These are phyloP conservation scores for Eilema sororculum DNA, from an alignment of 2,888 invertebrate genomes.

Conservation along the genomic window DNA sequence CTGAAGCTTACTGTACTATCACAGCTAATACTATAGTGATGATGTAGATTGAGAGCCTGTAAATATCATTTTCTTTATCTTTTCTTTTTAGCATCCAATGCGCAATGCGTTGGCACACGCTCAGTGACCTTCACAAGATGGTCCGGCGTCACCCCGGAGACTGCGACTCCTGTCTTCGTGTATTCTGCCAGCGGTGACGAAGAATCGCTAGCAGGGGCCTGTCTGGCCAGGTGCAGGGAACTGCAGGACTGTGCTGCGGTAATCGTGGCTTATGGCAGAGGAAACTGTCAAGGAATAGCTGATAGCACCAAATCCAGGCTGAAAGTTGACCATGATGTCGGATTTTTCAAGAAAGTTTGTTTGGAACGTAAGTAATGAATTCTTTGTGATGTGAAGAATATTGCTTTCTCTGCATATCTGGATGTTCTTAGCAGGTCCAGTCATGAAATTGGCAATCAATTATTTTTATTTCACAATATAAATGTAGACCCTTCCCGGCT, in stretches of 20 bases:
- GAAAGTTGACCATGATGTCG: slow-evolving; percentile 85
- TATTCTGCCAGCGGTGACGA: slow-evolving; percentile 81
- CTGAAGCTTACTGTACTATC: no score
- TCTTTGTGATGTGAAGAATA: background rate
- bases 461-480: background rate
- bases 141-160: slow-evolving; percentile 76
- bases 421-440: background rate
- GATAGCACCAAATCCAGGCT: slow-evolving; percentile 58
- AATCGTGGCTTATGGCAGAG: slow-evolving; percentile 78
- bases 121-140: slow-evolving; percentile 72
- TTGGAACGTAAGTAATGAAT: slow-evolving; percentile 79
- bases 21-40: no score
- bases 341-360: slow-evolving; percentile 90
- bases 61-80: background rate
- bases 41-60: background rate
- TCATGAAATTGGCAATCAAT: background rate
- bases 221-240: slow-evolving; percentile 79
- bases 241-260: slow-evolving; percentile 81
- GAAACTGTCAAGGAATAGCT: slow-evolving; percentile 81
- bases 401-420: background rate
- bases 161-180: slow-evolving; percentile 76
- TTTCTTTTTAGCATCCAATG: slow-evolving; percentile 54
- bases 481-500: no score
- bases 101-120: slow-evolving; percentile 67
- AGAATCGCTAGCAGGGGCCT: slow-evolving; percentile 77